Percentiles rank a stretch among this genome's conserved stretches.
phyloP scores from a whole-genome alignment of 2,113 vertebrate species.

The Vombatus ursinus region DNA sequence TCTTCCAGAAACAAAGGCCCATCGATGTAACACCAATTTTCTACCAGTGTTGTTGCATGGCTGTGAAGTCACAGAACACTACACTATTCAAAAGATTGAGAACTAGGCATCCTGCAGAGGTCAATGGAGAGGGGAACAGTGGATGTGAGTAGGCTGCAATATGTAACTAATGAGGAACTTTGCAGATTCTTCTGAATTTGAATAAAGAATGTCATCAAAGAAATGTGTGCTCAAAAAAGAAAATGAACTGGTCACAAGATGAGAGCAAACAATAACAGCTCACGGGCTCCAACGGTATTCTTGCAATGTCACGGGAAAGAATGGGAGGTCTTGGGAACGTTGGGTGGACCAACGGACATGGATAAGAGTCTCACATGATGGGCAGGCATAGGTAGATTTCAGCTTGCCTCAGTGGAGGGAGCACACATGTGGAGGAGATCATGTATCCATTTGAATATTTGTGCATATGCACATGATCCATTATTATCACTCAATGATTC shows the following conservation, averaged over 20 bases:
- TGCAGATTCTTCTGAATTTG: background rate
- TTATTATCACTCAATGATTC: background rate
- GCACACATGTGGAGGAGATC: background rate
- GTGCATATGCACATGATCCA: background rate
- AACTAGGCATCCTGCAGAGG: background rate
- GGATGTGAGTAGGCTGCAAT: background rate
- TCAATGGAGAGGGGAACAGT: background rate
- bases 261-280: background rate
- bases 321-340: background rate
- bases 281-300: background rate
- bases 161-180: background rate
- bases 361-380: background rate
- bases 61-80: background rate
- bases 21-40: background rate
- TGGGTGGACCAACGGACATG: background rate
- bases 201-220: background rate
- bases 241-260: background rate
- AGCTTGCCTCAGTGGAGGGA: background rate
- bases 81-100: background rate
- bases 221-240: background rate
- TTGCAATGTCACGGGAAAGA: background rate
- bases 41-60: background rate
- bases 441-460: background rate
- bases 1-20: background rate
- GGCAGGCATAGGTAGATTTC: background rate